phyloP scores from a whole-genome alignment of 2,113 vertebrate species.

The Ageneiosus marmoratus region DNA sequence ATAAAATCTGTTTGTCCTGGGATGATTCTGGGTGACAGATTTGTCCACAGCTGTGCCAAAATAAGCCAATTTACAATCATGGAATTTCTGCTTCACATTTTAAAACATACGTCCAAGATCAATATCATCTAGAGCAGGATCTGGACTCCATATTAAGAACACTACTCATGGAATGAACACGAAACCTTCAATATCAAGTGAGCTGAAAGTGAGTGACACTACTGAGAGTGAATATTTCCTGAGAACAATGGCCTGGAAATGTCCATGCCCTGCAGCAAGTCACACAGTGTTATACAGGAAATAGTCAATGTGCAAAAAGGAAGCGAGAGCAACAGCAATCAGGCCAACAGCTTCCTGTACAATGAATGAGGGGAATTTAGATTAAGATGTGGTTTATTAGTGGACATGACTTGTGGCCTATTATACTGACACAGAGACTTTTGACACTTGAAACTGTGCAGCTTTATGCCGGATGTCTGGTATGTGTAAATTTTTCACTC shows the following conservation, averaged over 20 bases:
- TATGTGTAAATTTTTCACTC: neutral
- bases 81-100: neutral
- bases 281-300: constrained; percentile 55
- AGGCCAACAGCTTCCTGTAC: constrained; percentile 59
- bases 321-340: constrained; percentile 55
- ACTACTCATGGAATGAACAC: neutral
- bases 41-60: neutral
- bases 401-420: neutral
- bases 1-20: neutral
- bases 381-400: constrained; percentile 16
- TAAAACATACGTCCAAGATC: neutral
- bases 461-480: neutral
- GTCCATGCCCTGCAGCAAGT: constrained; percentile 19
- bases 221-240: constrained; percentile 47
- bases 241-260: constrained; percentile 55
- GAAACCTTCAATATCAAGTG: neutral
- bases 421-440: neutral
- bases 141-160: neutral
- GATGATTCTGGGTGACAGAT: neutral
- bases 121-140: neutral
- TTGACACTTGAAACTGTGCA: neutral
- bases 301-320: constrained; percentile 55
- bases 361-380: neutral
- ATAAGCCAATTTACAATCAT: neutral
- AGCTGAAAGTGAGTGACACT: constrained; percentile 13